phyloP scores from a whole-genome alignment of 2,888 invertebrate genomes.

The Tuberolachnus salignus region DNA sequence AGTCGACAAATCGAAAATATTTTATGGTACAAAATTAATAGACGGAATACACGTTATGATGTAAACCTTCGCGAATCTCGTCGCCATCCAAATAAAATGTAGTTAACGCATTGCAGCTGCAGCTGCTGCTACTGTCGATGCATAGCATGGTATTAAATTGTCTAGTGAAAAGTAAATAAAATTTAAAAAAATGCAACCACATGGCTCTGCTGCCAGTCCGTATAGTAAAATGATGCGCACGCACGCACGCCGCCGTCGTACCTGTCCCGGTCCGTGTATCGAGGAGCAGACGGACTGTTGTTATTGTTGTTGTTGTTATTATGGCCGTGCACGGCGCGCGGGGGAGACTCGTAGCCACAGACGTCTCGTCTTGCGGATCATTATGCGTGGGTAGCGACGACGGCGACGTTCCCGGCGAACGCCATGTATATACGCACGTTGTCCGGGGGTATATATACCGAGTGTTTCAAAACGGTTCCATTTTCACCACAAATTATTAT shows the following conservation, averaged over 20 bases:
- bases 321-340: neutral
- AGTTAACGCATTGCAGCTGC: too few species aligned
- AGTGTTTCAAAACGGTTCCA: slow-evolving; percentile 13
- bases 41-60: too few species aligned
- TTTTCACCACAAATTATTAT: neutral
- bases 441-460: neutral
- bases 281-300: neutral
- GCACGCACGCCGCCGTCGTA: neutral
- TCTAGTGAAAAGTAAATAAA: too few species aligned
- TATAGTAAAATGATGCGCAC: too few species aligned
- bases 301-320: slow-evolving; percentile 9
- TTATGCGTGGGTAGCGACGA: neutral
- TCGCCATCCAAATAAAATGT: too few species aligned
- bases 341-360: neutral
- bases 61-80: too few species aligned
- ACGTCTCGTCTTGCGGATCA: neutral
- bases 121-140: too few species aligned
- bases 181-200: too few species aligned
- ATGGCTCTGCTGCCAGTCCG: too few species aligned
- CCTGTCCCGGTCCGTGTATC: neutral
- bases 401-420: neutral
- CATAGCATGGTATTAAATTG: too few species aligned
- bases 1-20: too few species aligned
- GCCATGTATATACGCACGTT: neutral
- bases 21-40: too few species aligned